Percentiles rank a stretch among this genome's conserved stretches.
Conservation (phyloP, 2,113 vertebrate species). For the Lepus americanus region DNA sequence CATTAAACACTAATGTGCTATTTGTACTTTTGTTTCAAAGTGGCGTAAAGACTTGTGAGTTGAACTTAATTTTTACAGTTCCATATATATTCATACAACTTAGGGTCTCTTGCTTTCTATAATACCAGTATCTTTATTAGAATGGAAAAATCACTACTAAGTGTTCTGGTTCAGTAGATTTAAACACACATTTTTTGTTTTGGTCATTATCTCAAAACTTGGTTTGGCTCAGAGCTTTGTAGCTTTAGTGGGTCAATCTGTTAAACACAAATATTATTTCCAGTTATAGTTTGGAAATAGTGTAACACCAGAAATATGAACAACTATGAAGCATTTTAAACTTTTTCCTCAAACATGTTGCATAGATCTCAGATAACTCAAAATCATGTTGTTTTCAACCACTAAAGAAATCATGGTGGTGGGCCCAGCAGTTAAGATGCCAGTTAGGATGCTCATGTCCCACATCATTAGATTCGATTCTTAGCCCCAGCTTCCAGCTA, state of each 20-base stretch:
- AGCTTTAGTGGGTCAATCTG: background rate
- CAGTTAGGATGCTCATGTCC: no score
- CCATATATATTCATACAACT: background rate
- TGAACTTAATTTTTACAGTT: background rate
- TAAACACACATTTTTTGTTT: slow-evolving; percentile 31
- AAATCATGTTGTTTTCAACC: background rate
- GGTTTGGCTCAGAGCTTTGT: slow-evolving; percentile 8
- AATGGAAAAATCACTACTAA: slow-evolving; percentile 12
- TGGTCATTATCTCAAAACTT: slow-evolving; percentile 21
- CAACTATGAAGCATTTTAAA: slow-evolving; percentile 39
- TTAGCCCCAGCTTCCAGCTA: no score
- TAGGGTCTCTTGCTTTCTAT: slow-evolving; percentile 24
- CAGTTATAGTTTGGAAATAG: slow-evolving; percentile 14
- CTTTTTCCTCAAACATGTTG: background rate
- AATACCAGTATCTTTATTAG: slow-evolving; percentile 19
- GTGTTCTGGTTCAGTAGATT: slow-evolving; percentile 17
- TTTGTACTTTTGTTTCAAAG: slow-evolving; percentile 24
- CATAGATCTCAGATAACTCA: no score
- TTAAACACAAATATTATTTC: slow-evolving; percentile 39
- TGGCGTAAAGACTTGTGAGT: background rate
- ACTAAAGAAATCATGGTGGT: background rate
- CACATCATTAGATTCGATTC: no score
- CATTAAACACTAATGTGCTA: background rate
- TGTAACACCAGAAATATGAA: slow-evolving; percentile 1
- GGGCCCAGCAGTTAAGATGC: no score